phyloP scores from a whole-genome alignment of 2,888 invertebrate species.

The Sarcophaga variegata region DNA sequence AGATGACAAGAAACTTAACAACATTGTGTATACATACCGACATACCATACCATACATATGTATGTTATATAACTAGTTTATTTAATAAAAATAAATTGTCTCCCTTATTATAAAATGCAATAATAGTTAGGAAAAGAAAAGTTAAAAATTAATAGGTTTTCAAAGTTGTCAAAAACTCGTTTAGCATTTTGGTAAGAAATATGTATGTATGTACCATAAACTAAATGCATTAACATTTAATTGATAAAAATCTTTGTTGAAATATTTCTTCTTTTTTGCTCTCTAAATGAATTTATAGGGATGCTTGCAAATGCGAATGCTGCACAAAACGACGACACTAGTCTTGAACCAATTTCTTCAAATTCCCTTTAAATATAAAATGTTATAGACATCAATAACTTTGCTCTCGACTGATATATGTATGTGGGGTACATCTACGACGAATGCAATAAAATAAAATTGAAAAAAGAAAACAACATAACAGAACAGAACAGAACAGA shows the following conservation, averaged over 20 bases:
- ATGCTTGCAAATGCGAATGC: background rate
- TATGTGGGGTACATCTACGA: slow-evolving; percentile 2
- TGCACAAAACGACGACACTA: background rate
- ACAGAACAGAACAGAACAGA: no score
- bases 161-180: no score
- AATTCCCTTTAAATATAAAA: background rate
- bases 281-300: background rate
- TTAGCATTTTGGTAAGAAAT: background rate
- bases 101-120: no score
- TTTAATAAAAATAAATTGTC: no score
- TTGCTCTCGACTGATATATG: background rate
- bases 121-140: no score
- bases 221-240: slow-evolving; percentile 10
- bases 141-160: no score
- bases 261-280: background rate
- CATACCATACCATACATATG: no score
- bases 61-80: no score
- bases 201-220: background rate
- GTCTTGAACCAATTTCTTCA: slow-evolving; percentile 15
- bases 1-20: no score
- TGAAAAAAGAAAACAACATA: no score
- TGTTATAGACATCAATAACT: slow-evolving; percentile 21
- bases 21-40: no score
- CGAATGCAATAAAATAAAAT: background rate
- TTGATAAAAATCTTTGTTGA: slow-evolving; percentile 4